Evolutionary conservation across 2,888 invertebrate genomes (phyloP), one percentile per base, ranked within the genome.

Genomic region (Drosophila histrio): DNA sequence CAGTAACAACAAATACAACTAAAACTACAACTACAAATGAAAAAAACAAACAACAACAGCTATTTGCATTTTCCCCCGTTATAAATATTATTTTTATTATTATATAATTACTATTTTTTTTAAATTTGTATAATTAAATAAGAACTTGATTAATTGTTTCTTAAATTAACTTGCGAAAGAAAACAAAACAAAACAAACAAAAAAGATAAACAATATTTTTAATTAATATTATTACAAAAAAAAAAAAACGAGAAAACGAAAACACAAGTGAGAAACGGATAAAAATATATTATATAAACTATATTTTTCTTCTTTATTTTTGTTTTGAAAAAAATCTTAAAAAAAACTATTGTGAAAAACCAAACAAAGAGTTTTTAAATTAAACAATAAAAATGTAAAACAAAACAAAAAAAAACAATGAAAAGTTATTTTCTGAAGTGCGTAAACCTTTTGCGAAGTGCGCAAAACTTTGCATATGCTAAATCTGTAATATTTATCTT

Each of bases 11-110:
- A 43, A 39, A 26, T 47, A 62, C 43, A 54, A 15, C 41, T 36
- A 41, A 22, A 54, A 50, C 28, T 44, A 36, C 28, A 58, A 53
- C 46, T 49, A 36, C 36, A 39, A 59, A 2, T 17, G 39, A 19
- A 34, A 72, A 47, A 39, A 58, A 60, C 54, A 41, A 56, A 59
- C 46, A 67, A 71, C 36, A 65, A 57, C 52, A 67, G 38, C 67
- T 72, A 72, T 74, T 83, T 84, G 86, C 86, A 82, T 85, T 83
- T 81, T 75, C 56, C 71, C 79, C 83, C 83, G 83, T 83, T 83
- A 83, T 82, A 82, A 79, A 77, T 85, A 85, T 85, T 85, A 85
- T 84, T 80, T 83, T 81, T 84, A 81, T 78, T 84, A 84, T 82
- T 83, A 79, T 79, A 77, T 83, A 77, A 85, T 82, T 85, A 85